Percentiles rank a stretch among this genome's conserved stretches.
phyloP scores from a whole-genome alignment of 1,140 invertebrate genomes.

The Glossosoma conforme region DNA sequence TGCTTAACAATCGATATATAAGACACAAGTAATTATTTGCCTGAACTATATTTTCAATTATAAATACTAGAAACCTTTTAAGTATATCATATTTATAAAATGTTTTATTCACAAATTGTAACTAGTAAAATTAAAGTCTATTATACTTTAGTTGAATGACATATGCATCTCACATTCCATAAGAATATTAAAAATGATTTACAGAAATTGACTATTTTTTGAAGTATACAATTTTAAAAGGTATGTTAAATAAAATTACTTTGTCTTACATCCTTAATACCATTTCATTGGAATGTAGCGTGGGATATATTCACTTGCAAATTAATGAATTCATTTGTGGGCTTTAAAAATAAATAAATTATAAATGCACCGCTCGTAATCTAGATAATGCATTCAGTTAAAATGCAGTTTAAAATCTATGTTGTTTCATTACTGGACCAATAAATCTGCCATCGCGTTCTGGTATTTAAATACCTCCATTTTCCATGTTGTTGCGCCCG shows the following conservation, averaged over 20 bases:
- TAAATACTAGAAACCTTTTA: not conserved
- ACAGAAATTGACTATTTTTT: too few species aligned
- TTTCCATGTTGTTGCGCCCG: not conserved
- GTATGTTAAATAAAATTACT: too few species aligned
- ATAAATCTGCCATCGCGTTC: constrained; percentile 8
- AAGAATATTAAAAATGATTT: too few species aligned
- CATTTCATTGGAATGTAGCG: too few species aligned
- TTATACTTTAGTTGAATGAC: too few species aligned
- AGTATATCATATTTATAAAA: too few species aligned
- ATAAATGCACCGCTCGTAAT: not conserved
- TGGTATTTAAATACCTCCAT: constrained; percentile 3
- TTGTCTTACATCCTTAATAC: too few species aligned
- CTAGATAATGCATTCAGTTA: constrained; percentile 4
- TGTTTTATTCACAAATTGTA: too few species aligned
- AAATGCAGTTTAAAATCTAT: constrained; percentile 2
- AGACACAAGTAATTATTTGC: not conserved
- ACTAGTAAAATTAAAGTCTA: too few species aligned
- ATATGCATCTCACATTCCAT: too few species aligned
- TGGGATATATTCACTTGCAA: not conserved
- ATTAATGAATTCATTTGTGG: not conserved
- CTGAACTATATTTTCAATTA: not conserved
- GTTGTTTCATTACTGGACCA: constrained; percentile 4
- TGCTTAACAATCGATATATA: too few species aligned
- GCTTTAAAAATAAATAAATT: constrained; percentile 1
- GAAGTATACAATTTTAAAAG: too few species aligned